Percentiles rank a stretch among this genome's conserved stretches.
These are phyloP conservation scores for Mallateleia sp. DNA, from an alignment of 2,888 invertebrate genomes.

Conservation along the genomic window DNA sequence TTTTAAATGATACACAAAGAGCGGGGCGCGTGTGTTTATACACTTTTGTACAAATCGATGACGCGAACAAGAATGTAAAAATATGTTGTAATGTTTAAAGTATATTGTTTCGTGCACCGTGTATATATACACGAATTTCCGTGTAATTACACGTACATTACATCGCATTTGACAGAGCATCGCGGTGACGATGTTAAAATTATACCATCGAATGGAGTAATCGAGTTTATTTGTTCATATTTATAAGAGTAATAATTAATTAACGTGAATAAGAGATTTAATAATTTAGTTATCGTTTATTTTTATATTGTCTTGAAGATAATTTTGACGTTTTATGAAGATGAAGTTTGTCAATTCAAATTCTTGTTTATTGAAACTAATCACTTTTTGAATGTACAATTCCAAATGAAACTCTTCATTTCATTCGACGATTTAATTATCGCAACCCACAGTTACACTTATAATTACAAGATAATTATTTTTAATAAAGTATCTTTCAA, in stretches of 20 bases:
- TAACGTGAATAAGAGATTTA: no score
- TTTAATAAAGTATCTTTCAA: conserved; percentile 7
- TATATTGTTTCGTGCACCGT: conserved; percentile 21
- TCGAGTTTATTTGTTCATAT: background rate
- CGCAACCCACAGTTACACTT: conserved; percentile 18
- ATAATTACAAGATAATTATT: conserved; percentile 35
- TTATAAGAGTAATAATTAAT: background rate
- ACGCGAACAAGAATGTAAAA: conserved; percentile 70
- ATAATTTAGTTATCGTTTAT: no score
- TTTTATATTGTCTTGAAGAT: no score
- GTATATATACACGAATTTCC: conserved; percentile 37
- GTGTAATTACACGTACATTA: conserved; percentile 36
- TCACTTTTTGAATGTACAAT: background rate
- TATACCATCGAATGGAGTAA: background rate
- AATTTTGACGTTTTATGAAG: background rate
- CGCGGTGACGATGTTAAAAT: conserved; percentile 25
- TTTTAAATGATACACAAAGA: conserved; percentile 55
- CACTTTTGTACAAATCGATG: conserved; percentile 69
- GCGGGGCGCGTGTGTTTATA: conserved; percentile 62
- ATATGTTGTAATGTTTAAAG: conserved; percentile 63
- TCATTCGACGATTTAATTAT: conserved; percentile 26
- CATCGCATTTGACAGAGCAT: conserved; percentile 44
- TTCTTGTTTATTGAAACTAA: background rate
- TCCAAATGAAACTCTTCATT: background rate
- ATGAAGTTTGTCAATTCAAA: no score